Conservation (phyloP, 2,888 invertebrate species). For the Yponomeuta sedellus region DNA sequence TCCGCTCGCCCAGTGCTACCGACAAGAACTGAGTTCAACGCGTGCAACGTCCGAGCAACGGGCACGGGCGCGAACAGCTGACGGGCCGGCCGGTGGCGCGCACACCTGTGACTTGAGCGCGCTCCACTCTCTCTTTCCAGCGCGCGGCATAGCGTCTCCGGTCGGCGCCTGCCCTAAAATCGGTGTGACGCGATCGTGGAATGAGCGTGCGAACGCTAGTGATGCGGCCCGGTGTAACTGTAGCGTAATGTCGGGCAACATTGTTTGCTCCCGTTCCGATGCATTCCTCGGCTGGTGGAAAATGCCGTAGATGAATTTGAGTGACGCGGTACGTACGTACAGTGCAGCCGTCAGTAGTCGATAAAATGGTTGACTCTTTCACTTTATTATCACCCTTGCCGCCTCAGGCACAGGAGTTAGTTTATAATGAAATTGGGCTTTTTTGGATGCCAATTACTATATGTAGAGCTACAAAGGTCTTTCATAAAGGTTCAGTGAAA, state of each 20-base stretch:
- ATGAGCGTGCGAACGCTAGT: conserved; percentile 39
- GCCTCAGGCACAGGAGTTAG: too few species aligned
- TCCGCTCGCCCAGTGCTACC: conserved; percentile 55
- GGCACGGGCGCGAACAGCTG: conserved; percentile 67
- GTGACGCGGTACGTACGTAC: too few species aligned
- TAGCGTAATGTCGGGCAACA: conserved; percentile 17
- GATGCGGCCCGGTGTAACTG: conserved; percentile 26
- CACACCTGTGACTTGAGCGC: conserved; percentile 56
- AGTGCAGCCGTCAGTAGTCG: too few species aligned
- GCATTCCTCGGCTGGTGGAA: background rate
- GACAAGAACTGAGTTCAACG: conserved; percentile 48
- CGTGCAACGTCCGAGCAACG: conserved; percentile 29
- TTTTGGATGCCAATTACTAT: too few species aligned
- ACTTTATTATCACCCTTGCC: too few species aligned
- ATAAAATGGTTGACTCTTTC: too few species aligned
- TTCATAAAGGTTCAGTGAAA: too few species aligned
- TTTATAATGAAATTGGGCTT: too few species aligned
- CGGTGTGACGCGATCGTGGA: conserved; percentile 40
- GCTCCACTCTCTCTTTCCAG: conserved; percentile 58
- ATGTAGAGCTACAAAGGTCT: too few species aligned
- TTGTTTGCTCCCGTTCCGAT: background rate
- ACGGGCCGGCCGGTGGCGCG: conserved; percentile 52
- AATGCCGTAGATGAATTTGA: too few species aligned
- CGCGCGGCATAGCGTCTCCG: conserved; percentile 34
- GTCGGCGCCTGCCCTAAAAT: conserved; percentile 38